phyloP scores from a whole-genome alignment of 2,797 vertebrate species.

The Cynopterus sphinx region DNA sequence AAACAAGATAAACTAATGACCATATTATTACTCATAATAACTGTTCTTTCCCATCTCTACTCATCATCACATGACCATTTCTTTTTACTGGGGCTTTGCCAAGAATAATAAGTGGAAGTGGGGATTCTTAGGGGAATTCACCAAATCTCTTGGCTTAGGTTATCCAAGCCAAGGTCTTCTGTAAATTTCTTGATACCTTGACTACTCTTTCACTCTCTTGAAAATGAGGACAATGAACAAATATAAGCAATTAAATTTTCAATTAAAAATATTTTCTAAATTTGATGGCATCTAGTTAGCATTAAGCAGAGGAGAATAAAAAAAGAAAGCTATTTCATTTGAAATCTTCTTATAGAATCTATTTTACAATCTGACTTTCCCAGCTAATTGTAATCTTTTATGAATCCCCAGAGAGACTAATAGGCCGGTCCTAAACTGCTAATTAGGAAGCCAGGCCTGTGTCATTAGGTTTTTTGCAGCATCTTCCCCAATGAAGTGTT shows the following conservation, averaged over 20 bases:
- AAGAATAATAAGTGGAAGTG: background rate
- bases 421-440: background rate
- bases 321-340: constrained; percentile 33
- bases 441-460: constrained; percentile 34
- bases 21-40: background rate
- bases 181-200: background rate
- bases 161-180: background rate
- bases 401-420: background rate
- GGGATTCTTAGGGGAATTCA: fast-evolving
- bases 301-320: constrained; percentile 4
- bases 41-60: background rate
- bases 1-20: background rate
- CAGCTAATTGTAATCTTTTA: constrained; percentile 52
- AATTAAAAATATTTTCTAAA: background rate
- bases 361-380: background rate
- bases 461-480: background rate
- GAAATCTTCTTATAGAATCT: constrained; percentile 26
- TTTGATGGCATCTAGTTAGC: constrained; percentile 34
- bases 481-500: background rate
- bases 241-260: constrained; percentile 25
- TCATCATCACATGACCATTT: background rate
- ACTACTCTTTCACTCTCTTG: background rate
- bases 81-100: background rate
- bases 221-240: constrained; percentile 1
- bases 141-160: background rate